phyloP scores from a whole-genome alignment of 2,797 vertebrate species.

The Enteromius trimaculatus region DNA sequence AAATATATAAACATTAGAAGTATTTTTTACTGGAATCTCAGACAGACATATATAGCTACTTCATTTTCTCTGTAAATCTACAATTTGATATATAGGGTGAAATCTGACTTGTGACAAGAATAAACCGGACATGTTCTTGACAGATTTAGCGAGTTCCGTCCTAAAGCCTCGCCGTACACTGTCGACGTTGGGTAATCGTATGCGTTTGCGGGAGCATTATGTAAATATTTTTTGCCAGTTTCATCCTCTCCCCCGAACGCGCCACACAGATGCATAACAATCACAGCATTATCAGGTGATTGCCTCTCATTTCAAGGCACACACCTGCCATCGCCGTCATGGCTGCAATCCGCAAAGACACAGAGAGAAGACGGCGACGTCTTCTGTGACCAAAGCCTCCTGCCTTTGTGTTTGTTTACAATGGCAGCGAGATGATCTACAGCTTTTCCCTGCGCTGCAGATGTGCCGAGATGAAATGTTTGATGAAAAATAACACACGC shows the following conservation, averaged over 20 bases:
- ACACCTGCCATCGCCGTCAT: conserved; percentile 6
- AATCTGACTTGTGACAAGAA: conserved; percentile 16
- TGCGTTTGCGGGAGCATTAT: conserved; percentile 77
- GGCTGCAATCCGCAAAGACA: conserved; percentile 3
- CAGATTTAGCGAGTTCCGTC: not conserved
- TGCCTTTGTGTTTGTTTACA: conserved; percentile 57
- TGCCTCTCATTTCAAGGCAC: conserved; percentile 34
- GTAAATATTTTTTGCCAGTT: conserved; percentile 67
- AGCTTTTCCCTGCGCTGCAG: conserved; percentile 46
- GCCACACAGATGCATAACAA: conserved; percentile 51
- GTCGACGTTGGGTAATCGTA: conserved; percentile 75
- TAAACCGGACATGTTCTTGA: conserved; percentile 9
- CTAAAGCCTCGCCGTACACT: conserved; percentile 43
- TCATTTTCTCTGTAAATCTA: not conserved
- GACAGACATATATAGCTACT: too few species aligned
- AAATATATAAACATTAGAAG: too few species aligned
- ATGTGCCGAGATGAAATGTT: conserved; percentile 51
- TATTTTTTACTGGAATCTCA: too few species aligned
- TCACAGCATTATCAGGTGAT: conserved; percentile 53
- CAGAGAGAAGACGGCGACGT: conserved; percentile 12
- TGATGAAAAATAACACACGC: conserved; percentile 53
- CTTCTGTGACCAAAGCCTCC: conserved; percentile 49
- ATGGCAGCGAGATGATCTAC: conserved; percentile 51
- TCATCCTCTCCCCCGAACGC: conserved; percentile 46
- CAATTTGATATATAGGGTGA: not conserved